Base-by-base conservation (phyloP, 2,797 vertebrate genomes). In the Eupleurogrammus muticus region DNA sequence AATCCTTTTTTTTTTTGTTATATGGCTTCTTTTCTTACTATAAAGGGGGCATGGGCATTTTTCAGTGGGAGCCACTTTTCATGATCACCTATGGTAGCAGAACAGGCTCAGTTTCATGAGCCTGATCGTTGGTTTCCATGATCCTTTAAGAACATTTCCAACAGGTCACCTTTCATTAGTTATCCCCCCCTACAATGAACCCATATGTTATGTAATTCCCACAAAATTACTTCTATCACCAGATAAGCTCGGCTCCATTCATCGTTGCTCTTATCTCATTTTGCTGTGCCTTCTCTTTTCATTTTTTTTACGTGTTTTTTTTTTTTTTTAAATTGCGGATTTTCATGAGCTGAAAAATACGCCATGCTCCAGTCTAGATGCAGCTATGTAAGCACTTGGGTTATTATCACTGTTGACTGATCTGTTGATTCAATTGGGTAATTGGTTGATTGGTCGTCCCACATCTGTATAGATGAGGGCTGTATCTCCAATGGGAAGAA, bases 31-130 rank as follows among this genome's bases (percentile, higher is more conserved):
- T 62, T 42, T 49, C 32, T 48, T 47, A 10, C 5, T 20, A 2
- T 40, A 2, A n/a, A 20, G 35, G 24, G 64, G 24, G 12, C 20
- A 52, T 66, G 52, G 56, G 19, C 21, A 21, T 54, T 52, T 58
- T 21, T 51, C 13, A 16, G n/a, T 21, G 11, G 14, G 3, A n/a
- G 32, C 3, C 32, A 32, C 46, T 35, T 34, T 21, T 66, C 52
- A 0, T 4, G 2, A 32, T 32, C 62, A 16, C 36, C 34, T 73
- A 21, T 42, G 12, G 42, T 55, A 42, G 42, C 13, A 24, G 38
- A 59, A 24, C 38, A 4, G 52, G 11, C 69, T 75, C 72, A 76
- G 61, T 71, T 71, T 74, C 63, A 83, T 70, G 65, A 79, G 76
- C 60, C 66, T 23, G 69, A 2, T 62, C 19, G 11, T 21, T 32